Conservation (phyloP, 2,797 vertebrate species). For the Tamandua tetradactyla region DNA sequence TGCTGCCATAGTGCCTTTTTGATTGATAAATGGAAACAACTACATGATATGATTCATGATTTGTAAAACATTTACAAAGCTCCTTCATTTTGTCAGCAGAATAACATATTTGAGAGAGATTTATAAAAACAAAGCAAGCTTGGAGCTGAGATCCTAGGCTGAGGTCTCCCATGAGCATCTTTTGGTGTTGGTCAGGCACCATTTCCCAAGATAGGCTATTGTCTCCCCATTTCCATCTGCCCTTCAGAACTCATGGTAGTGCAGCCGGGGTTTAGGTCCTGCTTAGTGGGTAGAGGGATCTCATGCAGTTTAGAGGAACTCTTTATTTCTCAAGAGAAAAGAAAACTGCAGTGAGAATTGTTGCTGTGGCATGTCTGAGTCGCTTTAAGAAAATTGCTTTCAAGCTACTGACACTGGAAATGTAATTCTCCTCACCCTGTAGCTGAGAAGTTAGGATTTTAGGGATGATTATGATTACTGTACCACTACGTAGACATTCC, state of each 20-base stretch:
- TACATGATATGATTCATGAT: slow-evolving; percentile 84
- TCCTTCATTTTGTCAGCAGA: slow-evolving; percentile 86
- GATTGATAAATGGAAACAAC: slow-evolving; percentile 83
- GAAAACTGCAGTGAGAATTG: slow-evolving; percentile 70
- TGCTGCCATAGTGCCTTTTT: slow-evolving; percentile 79
- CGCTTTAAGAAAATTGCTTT: slow-evolving; percentile 65
- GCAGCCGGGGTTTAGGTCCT: slow-evolving; percentile 1
- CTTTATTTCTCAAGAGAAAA: slow-evolving; percentile 76
- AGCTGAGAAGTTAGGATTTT: too few relatives aligned
- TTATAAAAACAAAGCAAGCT: slow-evolving; percentile 75
- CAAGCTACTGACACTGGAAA: slow-evolving; percentile 53
- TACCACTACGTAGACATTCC: too few relatives aligned
- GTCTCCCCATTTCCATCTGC: background rate
- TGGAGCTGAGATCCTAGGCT: slow-evolving; percentile 60
- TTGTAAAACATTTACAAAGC: slow-evolving; percentile 84
- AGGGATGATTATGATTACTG: too few relatives aligned
- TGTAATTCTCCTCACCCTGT: background rate
- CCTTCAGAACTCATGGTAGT: background rate
- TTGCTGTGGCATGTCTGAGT: slow-evolving; percentile 75
- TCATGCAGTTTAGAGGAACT: slow-evolving; percentile 66
- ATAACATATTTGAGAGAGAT: slow-evolving; percentile 79
- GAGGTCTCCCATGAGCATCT: background rate
- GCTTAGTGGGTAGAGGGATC: slow-evolving; percentile 59
- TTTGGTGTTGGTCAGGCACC: too few relatives aligned
- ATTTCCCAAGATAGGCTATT: too few relatives aligned